phyloP scores from a whole-genome alignment of 2,888 invertebrate species.

The Halocaridina rubra region DNA sequence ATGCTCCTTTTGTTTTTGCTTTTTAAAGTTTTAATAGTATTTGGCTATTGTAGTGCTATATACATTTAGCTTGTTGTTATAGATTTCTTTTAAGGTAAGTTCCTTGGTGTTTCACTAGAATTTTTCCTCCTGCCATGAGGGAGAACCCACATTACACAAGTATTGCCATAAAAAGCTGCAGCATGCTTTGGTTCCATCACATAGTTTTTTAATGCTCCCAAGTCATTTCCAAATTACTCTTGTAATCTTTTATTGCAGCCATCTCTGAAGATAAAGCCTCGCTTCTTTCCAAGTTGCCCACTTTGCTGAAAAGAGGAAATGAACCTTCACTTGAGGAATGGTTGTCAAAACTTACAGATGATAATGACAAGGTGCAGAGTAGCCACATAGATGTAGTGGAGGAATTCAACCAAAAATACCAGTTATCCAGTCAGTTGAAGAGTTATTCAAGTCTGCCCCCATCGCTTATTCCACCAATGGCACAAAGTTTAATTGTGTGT shows the following conservation, averaged over 20 bases:
- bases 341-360: too few species aligned
- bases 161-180: too few species aligned
- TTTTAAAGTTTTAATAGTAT: background rate
- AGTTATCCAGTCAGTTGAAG: background rate
- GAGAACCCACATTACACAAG: too few species aligned
- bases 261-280: background rate
- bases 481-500: background rate
- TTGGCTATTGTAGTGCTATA: background rate
- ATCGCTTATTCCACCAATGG: constrained; percentile 5
- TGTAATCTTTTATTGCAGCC: background rate
- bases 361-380: too few species aligned
- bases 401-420: background rate
- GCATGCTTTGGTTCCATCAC: too few species aligned
- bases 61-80: background rate
- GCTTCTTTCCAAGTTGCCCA: background rate
- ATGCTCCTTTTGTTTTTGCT: too few species aligned
- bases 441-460: background rate
- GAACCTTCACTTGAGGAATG: constrained; percentile 33
- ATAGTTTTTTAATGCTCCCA: too few species aligned
- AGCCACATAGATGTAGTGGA: background rate
- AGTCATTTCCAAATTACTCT: background rate
- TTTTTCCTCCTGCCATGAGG: background rate
- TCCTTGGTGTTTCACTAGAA: background rate
- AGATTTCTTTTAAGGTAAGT: background rate
- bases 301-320: background rate